Percentiles rank a stretch among this genome's conserved stretches.
These are phyloP conservation scores for Beris chalybata DNA, from an alignment of 2,888 invertebrate species.

Conservation along the genomic window DNA sequence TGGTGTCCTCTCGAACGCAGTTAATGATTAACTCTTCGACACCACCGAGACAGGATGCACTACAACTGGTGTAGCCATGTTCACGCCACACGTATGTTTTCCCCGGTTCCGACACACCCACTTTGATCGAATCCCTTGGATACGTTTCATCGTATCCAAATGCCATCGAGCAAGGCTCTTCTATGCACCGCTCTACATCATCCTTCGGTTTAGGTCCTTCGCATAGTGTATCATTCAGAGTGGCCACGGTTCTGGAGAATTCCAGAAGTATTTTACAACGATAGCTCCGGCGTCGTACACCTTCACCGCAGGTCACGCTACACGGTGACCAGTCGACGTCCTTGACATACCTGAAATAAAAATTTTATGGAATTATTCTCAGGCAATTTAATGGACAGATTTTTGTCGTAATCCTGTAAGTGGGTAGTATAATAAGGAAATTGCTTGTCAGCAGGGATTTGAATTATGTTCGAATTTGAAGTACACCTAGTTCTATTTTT, in stretches of 20 bases:
- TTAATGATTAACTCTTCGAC: constrained; percentile 85
- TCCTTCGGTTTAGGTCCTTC: constrained; percentile 81
- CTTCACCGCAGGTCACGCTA: constrained; percentile 89
- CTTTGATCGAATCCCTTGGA: constrained; percentile 59
- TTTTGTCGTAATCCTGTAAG: no score
- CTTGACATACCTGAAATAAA: constrained; percentile 75
- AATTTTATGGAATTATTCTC: neutral
- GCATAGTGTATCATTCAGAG: constrained; percentile 85
- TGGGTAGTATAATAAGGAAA: no score
- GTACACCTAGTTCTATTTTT: neutral
- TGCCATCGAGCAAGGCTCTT: constrained; percentile 74
- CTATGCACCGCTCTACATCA: constrained; percentile 78
- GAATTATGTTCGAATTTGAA: neutral
- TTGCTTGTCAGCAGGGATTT: no score
- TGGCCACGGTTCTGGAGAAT: constrained; percentile 85
- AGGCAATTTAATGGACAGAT: no score
- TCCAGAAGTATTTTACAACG: constrained; percentile 93
- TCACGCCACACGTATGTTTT: constrained; percentile 88
- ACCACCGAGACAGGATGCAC: constrained; percentile 90
- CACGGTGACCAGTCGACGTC: constrained; percentile 89
- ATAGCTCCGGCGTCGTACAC: constrained; percentile 82
- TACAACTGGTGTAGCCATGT: constrained; percentile 89
- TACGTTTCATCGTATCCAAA: constrained; percentile 57
- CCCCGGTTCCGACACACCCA: constrained; percentile 73
- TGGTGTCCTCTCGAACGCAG: constrained; percentile 84